Evolutionary conservation across 2,888 invertebrate species (phyloP), one percentile per base, ranked within the genome.

Genomic region (Tetanocera ferruginea): DNA sequence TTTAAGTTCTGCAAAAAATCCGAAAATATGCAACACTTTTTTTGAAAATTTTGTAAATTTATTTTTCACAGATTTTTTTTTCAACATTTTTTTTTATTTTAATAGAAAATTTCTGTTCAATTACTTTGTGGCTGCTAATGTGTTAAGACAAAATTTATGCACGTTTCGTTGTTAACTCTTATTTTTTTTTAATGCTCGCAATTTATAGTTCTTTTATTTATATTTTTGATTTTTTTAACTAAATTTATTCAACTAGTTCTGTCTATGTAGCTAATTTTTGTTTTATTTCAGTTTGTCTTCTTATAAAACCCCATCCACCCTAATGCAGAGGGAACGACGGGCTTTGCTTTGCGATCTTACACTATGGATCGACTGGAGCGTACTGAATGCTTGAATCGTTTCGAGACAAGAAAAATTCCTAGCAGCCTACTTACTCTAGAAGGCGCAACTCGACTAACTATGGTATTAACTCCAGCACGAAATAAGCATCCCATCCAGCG

Each of bases 361-460:
- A 86, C 85, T 86, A 84, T 85, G 87, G 86, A 88, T 88, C 87
- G 89, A 87, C 88, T 86, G 87, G 85, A 88, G 86, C 87, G 88
- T 86, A 90, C 89, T 90, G 86, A 88, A 85, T 84, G 85, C 84
- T 84, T 83, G 83, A 84, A 77, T 83, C 82, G 80, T 80, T 83
- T 79, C 82, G 79, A 82, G 82, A 83, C 84, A 80, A 84, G 80
- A 83, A 83, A 83, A 83, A 81, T 81, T 83, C 81, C 82, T 79
- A 84, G 79, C 86, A 87, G 86, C 84, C 88, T 84, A 89, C 88
- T 88, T 87, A 89, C 89, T 89, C 87, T 87, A 85, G 86, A 87
- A 87, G 90, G 86, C 89, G 87, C 86, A 88, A 88, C 86, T 86
- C 87, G 86, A 89, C 90, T 89, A 89, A 88, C 86, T 87, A 87